Conservation (phyloP, 2,888 invertebrate genomes). For the Vandiemenella viatica region DNA sequence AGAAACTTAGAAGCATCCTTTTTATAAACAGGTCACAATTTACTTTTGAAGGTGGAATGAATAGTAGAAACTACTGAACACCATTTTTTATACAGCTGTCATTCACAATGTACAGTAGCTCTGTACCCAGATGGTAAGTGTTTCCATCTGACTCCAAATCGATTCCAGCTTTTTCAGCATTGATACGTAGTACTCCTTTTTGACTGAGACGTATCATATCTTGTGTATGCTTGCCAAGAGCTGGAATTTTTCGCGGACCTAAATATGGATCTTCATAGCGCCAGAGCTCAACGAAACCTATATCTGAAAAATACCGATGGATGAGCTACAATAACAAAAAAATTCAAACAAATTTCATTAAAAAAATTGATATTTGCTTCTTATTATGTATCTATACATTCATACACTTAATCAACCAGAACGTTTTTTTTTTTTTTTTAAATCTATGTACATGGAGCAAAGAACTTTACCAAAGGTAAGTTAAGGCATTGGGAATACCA, state of each 20-base stretch:
- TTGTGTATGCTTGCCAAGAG: slow-evolving; percentile 43
- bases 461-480: too few species aligned
- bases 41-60: slow-evolving; percentile 46
- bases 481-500: too few species aligned
- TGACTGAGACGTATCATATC: slow-evolving; percentile 40
- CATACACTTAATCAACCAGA: too few species aligned
- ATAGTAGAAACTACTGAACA: too few species aligned
- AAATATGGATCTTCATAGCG: slow-evolving; percentile 58
- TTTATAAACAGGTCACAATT: slow-evolving; percentile 40
- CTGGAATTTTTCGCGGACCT: slow-evolving; percentile 64
- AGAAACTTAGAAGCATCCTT: slow-evolving; percentile 67
- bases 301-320: slow-evolving; percentile 51
- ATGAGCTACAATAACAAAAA: slow-evolving; percentile 48
- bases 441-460: too few species aligned
- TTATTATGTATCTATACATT: too few species aligned
- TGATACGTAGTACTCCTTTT: slow-evolving; percentile 29
- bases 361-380: too few species aligned
- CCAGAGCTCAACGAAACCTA: slow-evolving; percentile 49
- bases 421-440: too few species aligned
- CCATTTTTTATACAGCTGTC: too few species aligned
- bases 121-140: slow-evolving; percentile 3
- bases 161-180: slow-evolving; percentile 18
- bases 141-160: slow-evolving; percentile 6
- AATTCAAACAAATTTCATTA: slow-evolving; percentile 3
- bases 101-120: slow-evolving; percentile 10